Evolutionary conservation across 2,888 invertebrate species (phyloP).

Genomic region (Dryobotodes eremita): DNA sequence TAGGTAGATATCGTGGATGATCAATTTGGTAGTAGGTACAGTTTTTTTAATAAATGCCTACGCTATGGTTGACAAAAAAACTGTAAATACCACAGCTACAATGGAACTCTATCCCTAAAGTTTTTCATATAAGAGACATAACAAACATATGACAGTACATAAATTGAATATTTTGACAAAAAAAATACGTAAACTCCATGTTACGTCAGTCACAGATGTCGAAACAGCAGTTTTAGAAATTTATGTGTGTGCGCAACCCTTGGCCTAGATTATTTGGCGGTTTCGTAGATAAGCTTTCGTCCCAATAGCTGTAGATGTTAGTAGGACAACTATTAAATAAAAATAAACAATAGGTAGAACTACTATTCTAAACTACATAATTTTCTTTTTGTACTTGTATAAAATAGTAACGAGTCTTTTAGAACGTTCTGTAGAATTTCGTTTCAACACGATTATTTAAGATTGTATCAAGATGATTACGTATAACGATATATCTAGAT

Average conservation of each 20-base stretch:
- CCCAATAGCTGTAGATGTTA: neutral
- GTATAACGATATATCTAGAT: neutral
- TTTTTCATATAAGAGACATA: conserved; percentile 43
- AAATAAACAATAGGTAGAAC: neutral
- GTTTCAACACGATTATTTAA: neutral
- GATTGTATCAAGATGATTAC: neutral
- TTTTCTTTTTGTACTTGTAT: neutral
- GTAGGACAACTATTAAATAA: neutral
- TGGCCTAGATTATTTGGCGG: conserved; percentile 35
- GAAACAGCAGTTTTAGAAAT: conserved; percentile 56
- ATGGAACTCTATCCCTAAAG: neutral
- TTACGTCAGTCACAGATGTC: conserved; percentile 62
- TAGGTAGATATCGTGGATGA: no score
- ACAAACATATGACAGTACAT: conserved; percentile 57
- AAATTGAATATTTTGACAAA: conserved; percentile 60
- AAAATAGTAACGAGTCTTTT: neutral
- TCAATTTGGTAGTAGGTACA: neutral
- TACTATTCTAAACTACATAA: no score
- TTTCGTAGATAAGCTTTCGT: conserved; percentile 11
- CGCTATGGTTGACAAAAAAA: neutral
- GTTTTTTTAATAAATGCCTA: neutral
- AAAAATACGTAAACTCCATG: conserved; percentile 44
- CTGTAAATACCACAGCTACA: neutral
- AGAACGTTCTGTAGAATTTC: neutral
- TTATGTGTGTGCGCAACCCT: conserved; percentile 48